Evolutionary conservation across 2,888 invertebrate genomes (phyloP).

Genomic region (Apamea sordens): DNA sequence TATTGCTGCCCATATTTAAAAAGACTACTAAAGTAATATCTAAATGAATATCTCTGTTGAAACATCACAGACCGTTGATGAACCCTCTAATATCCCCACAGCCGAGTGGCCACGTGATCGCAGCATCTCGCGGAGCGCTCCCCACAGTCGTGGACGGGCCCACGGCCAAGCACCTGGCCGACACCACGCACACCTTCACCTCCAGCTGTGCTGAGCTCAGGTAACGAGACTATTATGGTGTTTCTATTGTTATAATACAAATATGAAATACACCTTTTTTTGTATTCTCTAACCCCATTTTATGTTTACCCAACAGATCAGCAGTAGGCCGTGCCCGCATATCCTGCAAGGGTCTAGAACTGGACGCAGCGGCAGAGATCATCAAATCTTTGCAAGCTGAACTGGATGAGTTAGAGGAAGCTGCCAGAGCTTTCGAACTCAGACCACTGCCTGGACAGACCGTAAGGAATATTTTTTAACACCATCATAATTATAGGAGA

Average conservation of each 20-base stretch:
- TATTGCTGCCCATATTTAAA: no score
- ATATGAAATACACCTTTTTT: not conserved
- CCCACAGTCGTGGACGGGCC: slow-evolving; percentile 95
- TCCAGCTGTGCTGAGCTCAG: slow-evolving; percentile 92
- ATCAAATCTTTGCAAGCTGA: slow-evolving; percentile 95
- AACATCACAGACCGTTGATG: no score
- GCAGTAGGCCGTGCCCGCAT: slow-evolving; percentile 93
- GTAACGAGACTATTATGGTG: slow-evolving; percentile 62
- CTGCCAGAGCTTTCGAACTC: slow-evolving; percentile 93
- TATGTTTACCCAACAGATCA: slow-evolving; percentile 81
- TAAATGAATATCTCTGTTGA: no score
- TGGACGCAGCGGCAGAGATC: slow-evolving; percentile 96
- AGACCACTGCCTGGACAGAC: slow-evolving; percentile 96
- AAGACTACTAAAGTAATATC: no score
- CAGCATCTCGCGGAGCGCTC: slow-evolving; percentile 94
- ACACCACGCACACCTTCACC: slow-evolving; percentile 92
- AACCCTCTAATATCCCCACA: slow-evolving; percentile 67
- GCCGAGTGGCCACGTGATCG: slow-evolving; percentile 93
- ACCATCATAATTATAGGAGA: no score
- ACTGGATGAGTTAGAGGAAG: slow-evolving; percentile 94
- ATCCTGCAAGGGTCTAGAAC: slow-evolving; percentile 95
- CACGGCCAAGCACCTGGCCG: slow-evolving; percentile 93
- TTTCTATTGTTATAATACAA: not conserved
- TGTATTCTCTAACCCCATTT: not conserved
- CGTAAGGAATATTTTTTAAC: slow-evolving; percentile 60